A percentile compares a stretch with the other conserved stretches of the same genome.
phyloP scores from a whole-genome alignment of 2,888 invertebrate species.

The Hypolimnas misippus region DNA sequence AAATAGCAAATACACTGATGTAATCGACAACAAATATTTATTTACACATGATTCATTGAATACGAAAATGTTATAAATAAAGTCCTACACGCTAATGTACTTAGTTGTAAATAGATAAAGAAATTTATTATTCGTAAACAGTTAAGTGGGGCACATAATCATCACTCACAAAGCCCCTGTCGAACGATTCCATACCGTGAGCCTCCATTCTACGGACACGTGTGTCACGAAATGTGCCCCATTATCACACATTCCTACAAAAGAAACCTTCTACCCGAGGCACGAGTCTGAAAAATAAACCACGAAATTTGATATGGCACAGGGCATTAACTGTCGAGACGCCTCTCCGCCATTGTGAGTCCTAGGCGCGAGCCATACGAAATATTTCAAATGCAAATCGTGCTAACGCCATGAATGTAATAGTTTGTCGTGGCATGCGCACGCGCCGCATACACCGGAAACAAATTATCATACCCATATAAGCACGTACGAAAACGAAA shows the following conservation, averaged over 20 bases:
- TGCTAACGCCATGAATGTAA: slow-evolving; percentile 82
- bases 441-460: slow-evolving; percentile 81
- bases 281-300: slow-evolving; percentile 81
- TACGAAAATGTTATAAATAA: neutral
- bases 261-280: slow-evolving; percentile 57
- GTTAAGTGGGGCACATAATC: slow-evolving; percentile 27
- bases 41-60: neutral
- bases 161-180: slow-evolving; percentile 47
- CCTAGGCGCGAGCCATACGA: slow-evolving; percentile 74
- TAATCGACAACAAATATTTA: neutral
- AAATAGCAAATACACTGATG: neutral
- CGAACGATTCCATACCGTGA: slow-evolving; percentile 48
- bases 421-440: slow-evolving; percentile 81
- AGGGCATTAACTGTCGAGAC: slow-evolving; percentile 66
- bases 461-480: slow-evolving; percentile 84
- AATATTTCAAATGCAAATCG: slow-evolving; percentile 84
- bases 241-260: slow-evolving; percentile 63
- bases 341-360: slow-evolving; percentile 73
- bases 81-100: slow-evolving; percentile 3
- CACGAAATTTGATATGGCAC: slow-evolving; percentile 81
- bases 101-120: slow-evolving; percentile 16
- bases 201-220: slow-evolving; percentile 73
- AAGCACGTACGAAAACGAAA: slow-evolving; percentile 78
- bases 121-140: slow-evolving; percentile 18
- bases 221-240: slow-evolving; percentile 70